Conservation (phyloP, 92 coral and sea anemone species). For the Hydrozoanthus gracilis region DNA sequence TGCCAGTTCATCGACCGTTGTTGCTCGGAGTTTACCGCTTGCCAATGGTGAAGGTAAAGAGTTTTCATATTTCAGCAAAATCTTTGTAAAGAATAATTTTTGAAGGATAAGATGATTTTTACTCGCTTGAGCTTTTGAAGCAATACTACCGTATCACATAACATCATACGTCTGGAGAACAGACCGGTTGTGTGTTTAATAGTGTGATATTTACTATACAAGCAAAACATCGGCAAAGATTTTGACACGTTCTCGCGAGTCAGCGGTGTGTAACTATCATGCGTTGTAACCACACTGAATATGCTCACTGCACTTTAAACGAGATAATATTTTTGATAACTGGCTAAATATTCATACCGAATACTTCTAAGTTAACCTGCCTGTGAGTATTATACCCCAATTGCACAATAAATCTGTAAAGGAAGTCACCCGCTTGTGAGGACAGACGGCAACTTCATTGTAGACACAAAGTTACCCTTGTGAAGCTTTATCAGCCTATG, state of each 20-base stretch:
- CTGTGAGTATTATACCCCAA: too few relatives aligned
- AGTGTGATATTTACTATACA: not conserved
- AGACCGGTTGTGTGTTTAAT: not conserved
- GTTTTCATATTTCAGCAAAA: not conserved
- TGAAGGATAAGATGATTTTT: not conserved
- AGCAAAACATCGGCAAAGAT: not conserved
- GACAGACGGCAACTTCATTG: too few relatives aligned
- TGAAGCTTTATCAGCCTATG: too few relatives aligned
- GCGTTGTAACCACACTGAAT: too few relatives aligned
- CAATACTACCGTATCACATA: constrained; percentile 2
- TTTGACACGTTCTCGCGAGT: not conserved
- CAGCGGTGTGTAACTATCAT: not conserved
- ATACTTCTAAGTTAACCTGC: too few relatives aligned
- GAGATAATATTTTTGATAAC: too few relatives aligned
- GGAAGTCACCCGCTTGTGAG: too few relatives aligned
- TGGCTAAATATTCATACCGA: too few relatives aligned
- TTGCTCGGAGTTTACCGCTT: constrained; percentile 14
- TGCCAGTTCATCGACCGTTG: not conserved
- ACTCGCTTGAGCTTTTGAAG: not conserved
- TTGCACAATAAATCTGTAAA: too few relatives aligned
- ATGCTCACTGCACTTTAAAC: too few relatives aligned
- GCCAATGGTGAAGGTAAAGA: constrained; percentile 26
- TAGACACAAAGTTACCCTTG: too few relatives aligned
- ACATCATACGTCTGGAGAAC: constrained; percentile 4
- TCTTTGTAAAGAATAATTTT: not conserved